Evolutionary conservation across 2,113 vertebrate genomes (phyloP), one percentile per base, ranked within the genome.

Genomic region (Archilochus colubris): DNA sequence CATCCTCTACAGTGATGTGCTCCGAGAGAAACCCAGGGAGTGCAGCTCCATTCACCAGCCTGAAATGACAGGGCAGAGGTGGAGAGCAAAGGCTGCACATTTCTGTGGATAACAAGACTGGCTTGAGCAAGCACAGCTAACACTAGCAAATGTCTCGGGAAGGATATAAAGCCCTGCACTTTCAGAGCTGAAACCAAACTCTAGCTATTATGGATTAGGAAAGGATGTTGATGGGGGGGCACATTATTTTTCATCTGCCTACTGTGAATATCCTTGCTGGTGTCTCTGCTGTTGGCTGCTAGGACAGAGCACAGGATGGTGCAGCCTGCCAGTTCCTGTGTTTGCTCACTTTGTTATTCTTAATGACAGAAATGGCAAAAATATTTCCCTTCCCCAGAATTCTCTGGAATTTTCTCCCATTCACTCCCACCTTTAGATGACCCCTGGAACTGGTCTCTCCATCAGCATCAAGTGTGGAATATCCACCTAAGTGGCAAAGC

Each of bases 61-160:
- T 3, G 0, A 91, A 93, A 75, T 16, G 73, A 53, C 10, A 78
- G 73, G 90, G 88, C 90, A 95, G 82, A 83, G 79, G 88, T 88
- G 80, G 91, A 83, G 28, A 93, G 75, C 82, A 82, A 74, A 94
- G 84, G 69, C 90, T 95, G 75, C 61, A 43, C 72, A 6, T 75
- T 75, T 61, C 23, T 28, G 21, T 64, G 73, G 82, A 51, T 78
- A 88, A 88, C 16, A 75, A 72, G 85, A 94, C 84, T 1, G 86
- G 77, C 82, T 61, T 7, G 0, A 81, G 46, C 61, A 57, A 88
- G 62, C 36, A 83, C 27, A 69, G 80, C 53, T 61, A 90, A 91
- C 1, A 2, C 27, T 14, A 68, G 80, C 38, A 94, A 93, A 87
- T 63, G 64, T 27, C 61, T 61, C 15, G 31, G 64, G 87, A 61